Evolutionary conservation across 1,140 invertebrate genomes (phyloP), one percentile per base, ranked within the genome.

Genomic region (Asbolus verrucosus): DNA sequence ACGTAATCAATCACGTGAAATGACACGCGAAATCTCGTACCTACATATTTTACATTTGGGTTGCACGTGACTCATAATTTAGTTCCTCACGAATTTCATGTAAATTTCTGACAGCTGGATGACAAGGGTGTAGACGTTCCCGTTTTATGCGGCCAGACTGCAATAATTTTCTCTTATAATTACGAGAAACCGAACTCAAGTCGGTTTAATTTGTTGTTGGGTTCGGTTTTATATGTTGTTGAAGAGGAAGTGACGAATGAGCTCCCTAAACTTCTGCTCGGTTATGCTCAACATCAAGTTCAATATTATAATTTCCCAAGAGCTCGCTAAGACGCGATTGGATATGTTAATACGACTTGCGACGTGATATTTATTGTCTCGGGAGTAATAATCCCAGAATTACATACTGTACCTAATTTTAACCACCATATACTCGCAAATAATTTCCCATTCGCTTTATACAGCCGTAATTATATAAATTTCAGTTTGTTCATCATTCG

Each of bases 231-330:
- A 27, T 27, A 4, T 27, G 24, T 3, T 3, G 16, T 46, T 46
- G 16, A 46, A 46, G 2, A 6, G 41, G 16, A 16, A 46, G 6
- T 1, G 41, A 21, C 41, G 19, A 46, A 46, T 19, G 41, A n/a
- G 6, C 41, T 15, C 41, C 18, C 39, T 9, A 16, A 46, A 46
- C 19, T 46, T 46, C 41, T 16, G 19, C 41, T 46, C 16, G 19
- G 19, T 46, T 46, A 46, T 46, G 41, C 19, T 19, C 9, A 46
- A 46, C 41, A 46, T 46, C 14, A 46, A 16, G 39, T 19, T 46
- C 41, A 46, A 46, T 46, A 46, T 46, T 46, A 16, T 19, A 46
- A 46, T 46, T 46, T 46, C 41, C 41, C 41, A 18, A 19, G 41
- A 46, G 41, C 19, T 46, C 16, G 15, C 41, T 46, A 19, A 46